A percentile compares a stretch with the other conserved stretches of the same genome.
Evolutionary conservation across 2,888 invertebrate genomes (phyloP).

Genomic region (Drosophila leonis): DNA sequence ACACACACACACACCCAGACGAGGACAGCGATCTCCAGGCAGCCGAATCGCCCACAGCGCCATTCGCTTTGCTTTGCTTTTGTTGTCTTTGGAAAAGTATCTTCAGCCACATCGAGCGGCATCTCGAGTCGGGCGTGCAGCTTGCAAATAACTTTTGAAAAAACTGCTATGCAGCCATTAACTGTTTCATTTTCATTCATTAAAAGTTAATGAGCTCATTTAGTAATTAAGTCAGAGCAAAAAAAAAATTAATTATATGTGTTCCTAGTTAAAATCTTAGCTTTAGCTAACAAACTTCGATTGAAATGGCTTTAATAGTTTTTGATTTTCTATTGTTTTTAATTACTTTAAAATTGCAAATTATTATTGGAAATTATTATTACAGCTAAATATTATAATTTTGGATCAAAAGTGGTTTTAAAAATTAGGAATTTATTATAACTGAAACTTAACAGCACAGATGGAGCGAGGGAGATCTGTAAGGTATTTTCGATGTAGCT

Average conservation of each 20-base stretch:
- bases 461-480: background rate
- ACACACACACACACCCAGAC: conserved; percentile 41
- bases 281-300: background rate
- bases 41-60: conserved; percentile 72
- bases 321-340: background rate
- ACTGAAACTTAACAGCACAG: background rate
- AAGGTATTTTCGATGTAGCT: background rate
- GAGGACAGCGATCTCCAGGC: conserved; percentile 62
- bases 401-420: background rate
- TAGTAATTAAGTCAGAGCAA: conserved; percentile 4
- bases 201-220: conserved; percentile 10
- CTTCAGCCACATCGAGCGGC: conserved; percentile 36
- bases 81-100: conserved; percentile 45
- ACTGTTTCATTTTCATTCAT: conserved; percentile 18
- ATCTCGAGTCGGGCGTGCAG: conserved; percentile 43
- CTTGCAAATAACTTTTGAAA: conserved; percentile 28
- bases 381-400: background rate
- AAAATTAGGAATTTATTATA: background rate
- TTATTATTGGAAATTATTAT: background rate
- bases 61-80: conserved; percentile 58
- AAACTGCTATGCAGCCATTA: conserved; percentile 6
- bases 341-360: conserved; percentile 1
- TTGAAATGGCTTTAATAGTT: conserved; percentile 4
- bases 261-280: background rate
- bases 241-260: background rate